Conservation (phyloP, 2,888 invertebrate genomes). For the Acheta domesticus region DNA sequence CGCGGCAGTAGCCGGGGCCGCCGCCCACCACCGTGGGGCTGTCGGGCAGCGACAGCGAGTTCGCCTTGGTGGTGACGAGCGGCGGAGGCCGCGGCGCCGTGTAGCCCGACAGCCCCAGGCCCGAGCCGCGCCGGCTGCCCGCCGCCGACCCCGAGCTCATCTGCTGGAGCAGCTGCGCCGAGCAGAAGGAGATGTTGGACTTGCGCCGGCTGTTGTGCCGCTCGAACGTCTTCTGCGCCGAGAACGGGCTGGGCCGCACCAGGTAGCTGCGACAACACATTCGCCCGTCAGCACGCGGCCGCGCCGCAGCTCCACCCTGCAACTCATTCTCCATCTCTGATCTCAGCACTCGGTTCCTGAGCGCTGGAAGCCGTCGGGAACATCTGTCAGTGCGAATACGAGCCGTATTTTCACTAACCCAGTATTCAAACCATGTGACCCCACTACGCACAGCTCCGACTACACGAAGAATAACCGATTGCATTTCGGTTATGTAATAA, state of each 20-base stretch:
- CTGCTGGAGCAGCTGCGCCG: constrained; percentile 68
- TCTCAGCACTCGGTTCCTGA: no score
- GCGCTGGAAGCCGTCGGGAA: no score
- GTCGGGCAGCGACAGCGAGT: constrained; percentile 84
- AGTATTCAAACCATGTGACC: no score
- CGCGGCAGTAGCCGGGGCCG: constrained; percentile 54
- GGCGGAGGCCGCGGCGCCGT: constrained; percentile 71
- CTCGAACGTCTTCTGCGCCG: constrained; percentile 91
- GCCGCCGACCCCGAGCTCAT: constrained; percentile 54
- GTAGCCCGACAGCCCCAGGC: constrained; percentile 60
- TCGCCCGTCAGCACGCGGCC: background rate
- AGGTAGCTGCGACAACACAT: constrained; percentile 65
- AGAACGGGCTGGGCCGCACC: constrained; percentile 91
- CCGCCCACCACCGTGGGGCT: constrained; percentile 75
- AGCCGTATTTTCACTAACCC: no score
- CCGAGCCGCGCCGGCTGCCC: constrained; percentile 67
- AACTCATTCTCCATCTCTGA: background rate
- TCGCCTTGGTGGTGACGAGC: constrained; percentile 77
- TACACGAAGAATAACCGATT: no score
- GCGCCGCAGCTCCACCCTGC: background rate
- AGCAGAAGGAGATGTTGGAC: constrained; percentile 87
- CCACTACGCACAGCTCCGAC: no score
- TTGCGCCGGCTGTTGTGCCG: constrained; percentile 85
- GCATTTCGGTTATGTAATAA: no score
- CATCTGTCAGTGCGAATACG: no score